A percentile compares a stretch with the other conserved stretches of the same genome.
These are phyloP conservation scores for Drosophila longiperda DNA, from an alignment of 2,888 invertebrate genomes.

Conservation along the genomic window DNA sequence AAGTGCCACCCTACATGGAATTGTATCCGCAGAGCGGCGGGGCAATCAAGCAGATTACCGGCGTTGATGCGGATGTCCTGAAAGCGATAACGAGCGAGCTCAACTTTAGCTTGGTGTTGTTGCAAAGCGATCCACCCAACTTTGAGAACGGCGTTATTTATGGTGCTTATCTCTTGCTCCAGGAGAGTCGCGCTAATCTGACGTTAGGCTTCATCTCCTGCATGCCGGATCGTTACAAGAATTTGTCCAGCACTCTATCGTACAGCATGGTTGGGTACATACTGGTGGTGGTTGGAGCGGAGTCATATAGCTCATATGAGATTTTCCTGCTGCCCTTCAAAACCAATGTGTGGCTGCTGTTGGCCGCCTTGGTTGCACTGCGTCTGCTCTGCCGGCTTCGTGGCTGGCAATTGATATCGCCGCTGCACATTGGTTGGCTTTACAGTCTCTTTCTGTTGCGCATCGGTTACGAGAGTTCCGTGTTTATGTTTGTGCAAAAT, in stretches of 20 bases:
- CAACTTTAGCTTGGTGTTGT: slow-evolving; percentile 55
- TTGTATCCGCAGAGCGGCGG: slow-evolving; percentile 2
- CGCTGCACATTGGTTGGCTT: slow-evolving; percentile 33
- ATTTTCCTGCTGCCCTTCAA: slow-evolving; percentile 66
- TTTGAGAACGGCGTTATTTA: slow-evolving; percentile 57
- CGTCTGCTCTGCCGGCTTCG: neutral
- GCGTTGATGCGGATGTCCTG: slow-evolving; percentile 58
- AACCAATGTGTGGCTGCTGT: slow-evolving; percentile 45
- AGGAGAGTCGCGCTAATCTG: slow-evolving; percentile 50
- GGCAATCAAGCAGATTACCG: slow-evolving; percentile 15
- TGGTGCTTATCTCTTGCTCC: slow-evolving; percentile 59
- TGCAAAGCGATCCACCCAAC: slow-evolving; percentile 54
- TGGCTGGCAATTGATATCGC: slow-evolving; percentile 3
- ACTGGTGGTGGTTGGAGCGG: slow-evolving; percentile 39
- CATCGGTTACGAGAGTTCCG: slow-evolving; percentile 64
- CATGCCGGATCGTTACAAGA: slow-evolving; percentile 39
- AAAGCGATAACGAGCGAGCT: slow-evolving; percentile 43
- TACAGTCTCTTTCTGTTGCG: slow-evolving; percentile 55
- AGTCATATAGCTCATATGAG: slow-evolving; percentile 52
- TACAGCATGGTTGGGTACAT: slow-evolving; percentile 55
- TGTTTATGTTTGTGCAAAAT: slow-evolving; percentile 65
- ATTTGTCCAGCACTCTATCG: slow-evolving; percentile 43
- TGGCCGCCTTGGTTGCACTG: slow-evolving; percentile 17
- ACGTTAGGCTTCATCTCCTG: slow-evolving; percentile 63
- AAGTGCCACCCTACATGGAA: slow-evolving; percentile 56